Evolutionary conservation across 1,140 invertebrate species (phyloP), one percentile per base, ranked within the genome.

Genomic region (Leptinotarsa lineolata): DNA sequence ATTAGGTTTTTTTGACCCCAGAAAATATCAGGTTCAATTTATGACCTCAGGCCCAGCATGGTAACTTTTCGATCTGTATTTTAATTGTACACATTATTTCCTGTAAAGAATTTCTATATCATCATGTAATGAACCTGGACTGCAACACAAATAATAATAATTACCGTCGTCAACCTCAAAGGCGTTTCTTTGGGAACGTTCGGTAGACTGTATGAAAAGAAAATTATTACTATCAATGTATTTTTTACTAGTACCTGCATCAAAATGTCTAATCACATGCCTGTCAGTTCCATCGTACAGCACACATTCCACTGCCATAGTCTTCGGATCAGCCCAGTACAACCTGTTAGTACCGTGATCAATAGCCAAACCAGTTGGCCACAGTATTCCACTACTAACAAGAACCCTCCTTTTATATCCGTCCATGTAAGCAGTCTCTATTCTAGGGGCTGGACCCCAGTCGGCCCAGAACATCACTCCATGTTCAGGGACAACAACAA

Each of bases 271-370:
- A 1, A 92, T 87, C 13, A 90, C 74, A 70, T 87, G 86, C 20
- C 91, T 85, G 82, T 91, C 88, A 61, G 85, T 88, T 63, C 92
- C 93, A 81, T 94, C 89, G 0, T 92, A 84, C 64, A 87, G 86
- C 3, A 89, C 85, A 44, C 89, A 89, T 82, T 93, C 92, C n/a
- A 94, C 88, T 0, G 87, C 88, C 68, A 87, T 85, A n/a, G 87
- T 85, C 82, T 91, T 91, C 4, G 89, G 86, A 81, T 95, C 93
- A 2, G 89, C 87, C 92, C 92, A 95, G 85, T 94, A 95, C 0
- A 95, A 78, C 65, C 91, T 83, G 18, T 86, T 84, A 4, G 89
- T 89, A 15, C 90, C 86, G 83, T 90, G 87, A 85, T 93, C 92
- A 69, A 94, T 87, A 2, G 92, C 87, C 3, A 95, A 83, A 59